Percentiles rank a stretch among this genome's conserved stretches.
Evolutionary conservation across 2,888 invertebrate genomes (phyloP).

Genomic region (Drosophila paucipuncta): DNA sequence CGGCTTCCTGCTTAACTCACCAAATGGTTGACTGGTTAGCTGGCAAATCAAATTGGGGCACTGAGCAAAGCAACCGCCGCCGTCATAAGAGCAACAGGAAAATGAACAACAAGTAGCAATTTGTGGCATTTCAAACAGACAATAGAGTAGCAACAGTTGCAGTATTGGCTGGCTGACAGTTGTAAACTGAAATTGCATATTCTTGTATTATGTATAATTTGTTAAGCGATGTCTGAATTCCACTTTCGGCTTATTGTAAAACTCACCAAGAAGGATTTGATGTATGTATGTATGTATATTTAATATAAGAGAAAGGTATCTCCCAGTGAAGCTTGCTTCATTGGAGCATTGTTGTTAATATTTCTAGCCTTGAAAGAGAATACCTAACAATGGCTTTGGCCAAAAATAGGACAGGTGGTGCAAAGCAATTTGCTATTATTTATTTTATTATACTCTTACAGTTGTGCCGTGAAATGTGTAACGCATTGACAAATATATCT

Average conservation of each 20-base stretch:
- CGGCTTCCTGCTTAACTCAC: conserved; percentile 3
- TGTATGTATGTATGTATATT: background rate
- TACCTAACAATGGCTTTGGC: background rate
- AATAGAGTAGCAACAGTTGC: conserved; percentile 13
- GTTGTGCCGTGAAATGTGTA: background rate
- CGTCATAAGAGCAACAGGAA: conserved; percentile 1
- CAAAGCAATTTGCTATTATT: background rate
- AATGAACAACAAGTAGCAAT: background rate
- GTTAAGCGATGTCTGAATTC: background rate
- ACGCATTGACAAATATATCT: background rate
- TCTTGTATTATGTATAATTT: background rate
- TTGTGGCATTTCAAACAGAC: conserved; percentile 1
- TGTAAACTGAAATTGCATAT: background rate
- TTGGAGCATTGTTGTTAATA: background rate
- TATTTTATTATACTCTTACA: background rate
- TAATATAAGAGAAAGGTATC: background rate
- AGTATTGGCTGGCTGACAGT: background rate
- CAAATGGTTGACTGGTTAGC: background rate
- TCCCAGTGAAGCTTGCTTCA: background rate
- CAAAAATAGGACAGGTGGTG: background rate
- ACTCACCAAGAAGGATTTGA: background rate
- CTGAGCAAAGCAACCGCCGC: conserved; percentile 25
- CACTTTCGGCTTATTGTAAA: background rate
- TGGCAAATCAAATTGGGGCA: conserved; percentile 37
- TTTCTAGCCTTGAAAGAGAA: background rate